A percentile compares a stretch with the other conserved stretches of the same genome.
phyloP scores from a whole-genome alignment of 2,888 invertebrate genomes.

The Drosophila setosimentum region DNA sequence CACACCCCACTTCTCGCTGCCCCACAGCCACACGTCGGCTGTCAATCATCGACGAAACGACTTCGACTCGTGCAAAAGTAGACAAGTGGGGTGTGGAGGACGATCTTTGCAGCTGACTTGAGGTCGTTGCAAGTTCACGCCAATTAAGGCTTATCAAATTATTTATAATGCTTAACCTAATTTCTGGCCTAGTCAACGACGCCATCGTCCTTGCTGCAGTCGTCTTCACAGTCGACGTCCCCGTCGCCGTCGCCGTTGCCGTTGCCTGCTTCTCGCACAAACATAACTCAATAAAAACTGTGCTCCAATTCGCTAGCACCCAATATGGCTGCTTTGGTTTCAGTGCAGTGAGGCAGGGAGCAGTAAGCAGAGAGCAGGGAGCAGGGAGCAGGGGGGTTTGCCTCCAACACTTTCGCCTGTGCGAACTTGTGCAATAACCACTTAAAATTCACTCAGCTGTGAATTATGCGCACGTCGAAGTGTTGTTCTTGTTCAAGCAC shows the following conservation, averaged over 20 bases:
- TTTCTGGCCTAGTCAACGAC: constrained; percentile 71
- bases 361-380: background rate
- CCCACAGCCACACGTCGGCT: constrained; percentile 25
- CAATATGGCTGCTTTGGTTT: constrained; percentile 46
- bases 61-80: constrained; percentile 5
- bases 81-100: no score
- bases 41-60: constrained; percentile 68
- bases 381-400: background rate
- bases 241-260: background rate
- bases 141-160: constrained; percentile 84
- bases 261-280: background rate
- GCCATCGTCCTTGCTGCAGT: constrained; percentile 25
- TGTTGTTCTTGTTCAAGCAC: constrained; percentile 78
- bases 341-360: constrained; percentile 13
- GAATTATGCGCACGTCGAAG: constrained; percentile 82
- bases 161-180: constrained; percentile 83
- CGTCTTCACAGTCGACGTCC: constrained; percentile 10
- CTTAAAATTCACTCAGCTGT: constrained; percentile 84
- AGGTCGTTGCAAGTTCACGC: constrained; percentile 68
- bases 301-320: constrained; percentile 58
- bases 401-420: constrained; percentile 75
- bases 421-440: constrained; percentile 83
- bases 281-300: constrained; percentile 70
- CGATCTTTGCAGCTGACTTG: constrained; percentile 25
- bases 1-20: background rate